These are phyloP conservation scores for Tachuris rubrigastra DNA, from an alignment of 2,113 vertebrate genomes.

Conservation along the genomic window DNA sequence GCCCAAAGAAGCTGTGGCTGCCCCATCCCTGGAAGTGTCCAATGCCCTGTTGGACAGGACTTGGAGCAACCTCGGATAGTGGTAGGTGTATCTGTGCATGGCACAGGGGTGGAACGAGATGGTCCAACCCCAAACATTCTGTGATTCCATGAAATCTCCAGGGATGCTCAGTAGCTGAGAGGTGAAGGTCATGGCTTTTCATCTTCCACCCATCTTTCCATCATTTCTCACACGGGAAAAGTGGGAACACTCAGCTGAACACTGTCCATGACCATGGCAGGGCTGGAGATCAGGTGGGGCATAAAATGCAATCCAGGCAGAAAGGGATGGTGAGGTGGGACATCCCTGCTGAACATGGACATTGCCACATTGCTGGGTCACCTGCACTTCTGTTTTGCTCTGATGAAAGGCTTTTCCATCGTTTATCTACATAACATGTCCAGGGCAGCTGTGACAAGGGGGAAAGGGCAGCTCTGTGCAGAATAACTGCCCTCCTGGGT, in stretches of 20 bases:
- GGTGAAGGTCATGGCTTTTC: not conserved
- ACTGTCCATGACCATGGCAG: rapidly evolving
- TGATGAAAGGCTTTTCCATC: not conserved
- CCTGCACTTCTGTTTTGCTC: not conserved
- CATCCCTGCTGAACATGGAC: not conserved
- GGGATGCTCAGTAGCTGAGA: not conserved
- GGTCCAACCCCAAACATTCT: not conserved
- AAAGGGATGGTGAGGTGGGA: not conserved
- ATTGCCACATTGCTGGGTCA: rapidly evolving
- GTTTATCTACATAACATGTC: not conserved
- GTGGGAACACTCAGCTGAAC: not conserved
- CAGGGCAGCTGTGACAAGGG: not conserved
- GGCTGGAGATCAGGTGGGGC: not conserved
- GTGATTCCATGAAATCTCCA: not conserved
- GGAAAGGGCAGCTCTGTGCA: not conserved
- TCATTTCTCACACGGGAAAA: not conserved
- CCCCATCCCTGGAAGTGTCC: not conserved
- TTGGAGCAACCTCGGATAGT: not conserved
- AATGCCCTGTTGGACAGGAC: not conserved
- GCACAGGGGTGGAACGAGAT: not conserved
- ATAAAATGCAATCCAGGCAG: not conserved
- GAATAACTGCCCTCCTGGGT: not conserved
- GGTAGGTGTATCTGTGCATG: not conserved
- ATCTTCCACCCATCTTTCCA: not conserved
- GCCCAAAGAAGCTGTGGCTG: not conserved